Conservation (phyloP, 2,113 vertebrate species). For the Albula goreensis region DNA sequence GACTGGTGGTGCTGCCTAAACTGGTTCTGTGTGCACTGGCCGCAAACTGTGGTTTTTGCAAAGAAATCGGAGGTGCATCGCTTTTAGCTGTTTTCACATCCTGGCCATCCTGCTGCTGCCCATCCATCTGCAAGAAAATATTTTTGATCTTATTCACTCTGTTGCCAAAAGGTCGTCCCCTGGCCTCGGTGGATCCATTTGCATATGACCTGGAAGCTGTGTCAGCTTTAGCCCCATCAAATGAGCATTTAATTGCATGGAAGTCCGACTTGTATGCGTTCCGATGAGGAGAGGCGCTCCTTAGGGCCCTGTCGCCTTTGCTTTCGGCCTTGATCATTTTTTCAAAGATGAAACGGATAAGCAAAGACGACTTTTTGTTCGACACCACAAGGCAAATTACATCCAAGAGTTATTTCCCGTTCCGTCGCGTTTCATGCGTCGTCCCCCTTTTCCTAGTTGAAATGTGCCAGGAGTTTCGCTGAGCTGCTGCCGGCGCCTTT, state of each 20-base stretch:
- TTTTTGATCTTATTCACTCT: constrained; percentile 90
- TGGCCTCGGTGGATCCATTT: constrained; percentile 75
- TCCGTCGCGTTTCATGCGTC: constrained; percentile 32
- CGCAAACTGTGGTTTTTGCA: constrained; percentile 66
- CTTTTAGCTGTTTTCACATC: constrained; percentile 74
- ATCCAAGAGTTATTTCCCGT: constrained; percentile 15
- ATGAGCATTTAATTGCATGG: constrained; percentile 87
- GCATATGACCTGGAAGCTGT: constrained; percentile 67
- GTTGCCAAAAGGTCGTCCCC: constrained; percentile 84
- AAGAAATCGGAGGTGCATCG: constrained; percentile 61
- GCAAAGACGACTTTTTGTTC: constrained; percentile 6
- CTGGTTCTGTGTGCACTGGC: constrained; percentile 67
- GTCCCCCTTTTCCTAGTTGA: constrained; percentile 39
- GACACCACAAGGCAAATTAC: neutral
- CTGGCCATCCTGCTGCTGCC: constrained; percentile 73
- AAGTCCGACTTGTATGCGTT: constrained; percentile 91
- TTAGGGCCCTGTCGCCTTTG: constrained; percentile 83
- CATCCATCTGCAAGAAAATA: constrained; percentile 90
- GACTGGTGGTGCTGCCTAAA: constrained; percentile 63
- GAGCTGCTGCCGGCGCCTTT: constrained; percentile 47
- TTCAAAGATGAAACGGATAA: constrained; percentile 45
- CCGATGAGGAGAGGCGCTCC: constrained; percentile 89
- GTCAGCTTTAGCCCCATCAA: constrained; percentile 79
- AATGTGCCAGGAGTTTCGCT: constrained; percentile 50
- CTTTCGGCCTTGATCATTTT: constrained; percentile 85